Base-by-base conservation (phyloP, 2,888 invertebrate genomes). In the Dolichomitus sp. region DNA sequence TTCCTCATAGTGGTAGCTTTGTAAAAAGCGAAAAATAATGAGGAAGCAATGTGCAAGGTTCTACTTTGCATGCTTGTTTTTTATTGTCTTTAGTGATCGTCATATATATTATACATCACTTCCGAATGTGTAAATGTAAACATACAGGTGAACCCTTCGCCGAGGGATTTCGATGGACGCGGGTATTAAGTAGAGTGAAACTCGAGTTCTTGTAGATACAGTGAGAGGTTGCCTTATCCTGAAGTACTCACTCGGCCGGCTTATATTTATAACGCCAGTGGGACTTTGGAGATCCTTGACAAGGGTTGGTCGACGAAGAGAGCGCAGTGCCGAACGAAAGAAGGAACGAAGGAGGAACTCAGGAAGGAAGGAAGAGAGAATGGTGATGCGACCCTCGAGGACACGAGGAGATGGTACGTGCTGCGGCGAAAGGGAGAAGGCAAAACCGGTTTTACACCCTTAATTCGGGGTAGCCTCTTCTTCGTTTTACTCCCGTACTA, bases 241-340 rank as follows among this genome's bases (percentile, higher is more conserved):
- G 59, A 27, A 37, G 52, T 54, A 73, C 57, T 45, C 68, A 68
- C 73, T 69, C 63, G 45, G 48, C 61, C 63, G 68, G 69, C 74
- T 81, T 78, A 81, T 78, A 78, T 78, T 81, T 81, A 77, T 74
- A 81, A 81, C 54, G 78, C 77, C 81, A 48, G 68, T 78, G 81
- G 77, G 77, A 65, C 73, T 63, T 37, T 45, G 63, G 48, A 74
- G 73, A 78, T 81, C 78, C 73, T 77, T 78, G 77, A 77, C 61
- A 61, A 69, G 63, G 61, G 54, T 63, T 61, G 69, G 45, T 54
- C 65, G 63, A 63, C 70, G 59, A 50, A 19, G 68, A 77, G 66
- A 57, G 54, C 68, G 42, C 63, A 12, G 33, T 69, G 33, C 14
- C 33, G 48, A 78, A 48, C 30, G 68, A 57, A 65, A 69, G 54